These are phyloP conservation scores for Phaetusa simplex DNA, from an alignment of 2,113 vertebrate genomes.

Conservation along the genomic window DNA sequence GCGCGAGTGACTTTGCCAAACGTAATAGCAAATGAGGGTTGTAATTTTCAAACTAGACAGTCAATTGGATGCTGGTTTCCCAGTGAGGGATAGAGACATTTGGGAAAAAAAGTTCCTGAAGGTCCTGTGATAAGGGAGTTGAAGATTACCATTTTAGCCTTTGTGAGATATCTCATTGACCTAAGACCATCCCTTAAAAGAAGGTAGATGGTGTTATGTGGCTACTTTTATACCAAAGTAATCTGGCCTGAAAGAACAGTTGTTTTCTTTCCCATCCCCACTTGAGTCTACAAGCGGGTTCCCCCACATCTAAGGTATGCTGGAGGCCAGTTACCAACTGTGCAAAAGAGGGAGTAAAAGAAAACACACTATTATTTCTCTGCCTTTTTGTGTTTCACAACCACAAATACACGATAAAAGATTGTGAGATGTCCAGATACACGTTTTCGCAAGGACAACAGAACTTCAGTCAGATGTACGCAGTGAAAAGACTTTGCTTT, in stretches of 20 bases:
- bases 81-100: fast-evolving
- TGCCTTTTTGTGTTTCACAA: background rate
- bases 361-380: background rate
- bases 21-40: background rate
- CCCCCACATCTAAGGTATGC: background rate
- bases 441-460: background rate
- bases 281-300: background rate
- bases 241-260: background rate
- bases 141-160: background rate
- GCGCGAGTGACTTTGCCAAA: background rate
- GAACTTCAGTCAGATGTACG: background rate
- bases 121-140: background rate
- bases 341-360: background rate
- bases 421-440: background rate
- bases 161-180: background rate
- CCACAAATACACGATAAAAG: background rate
- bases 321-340: background rate
- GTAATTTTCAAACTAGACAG: background rate
- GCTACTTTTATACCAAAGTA: background rate
- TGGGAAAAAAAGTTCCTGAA: background rate
- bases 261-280: background rate
- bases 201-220: background rate
- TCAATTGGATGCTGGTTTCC: background rate
- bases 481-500: background rate
- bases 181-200: background rate